Base-by-base conservation (phyloP, 2,888 invertebrate species). In the Chymomyza fuscimana region DNA sequence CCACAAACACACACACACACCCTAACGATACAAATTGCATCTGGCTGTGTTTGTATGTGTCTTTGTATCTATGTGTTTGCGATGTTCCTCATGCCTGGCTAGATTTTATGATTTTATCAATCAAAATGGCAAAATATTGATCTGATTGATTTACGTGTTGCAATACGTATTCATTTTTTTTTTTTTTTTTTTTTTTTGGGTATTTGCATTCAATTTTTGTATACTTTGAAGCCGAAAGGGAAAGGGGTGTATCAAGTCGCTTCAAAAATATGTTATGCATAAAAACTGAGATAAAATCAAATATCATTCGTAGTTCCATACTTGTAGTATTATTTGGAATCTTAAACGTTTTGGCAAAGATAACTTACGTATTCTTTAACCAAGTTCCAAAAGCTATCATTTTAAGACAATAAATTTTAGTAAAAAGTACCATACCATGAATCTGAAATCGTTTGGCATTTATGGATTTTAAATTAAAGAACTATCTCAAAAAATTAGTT, bases 81-180 rank as follows among this genome's bases (percentile, higher is more conserved):
- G 36, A 15, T 58, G 58, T 63, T 19, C 22, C 29, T 36, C 65
- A 65, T 78, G 74, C 74, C 74, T 73, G 72, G 63, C 63, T 61
- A 70, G 80, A 77, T 79, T 81, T 79, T 77, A 72, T 76, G 80
- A 78, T 81, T 82, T 82, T 80, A 80, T 81, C 81, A 81, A 79
- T 80, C 83, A 80, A 77, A 77, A 73, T 68, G 59, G 58, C 67
- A 73, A 76, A 71, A 71, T 79, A 82, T 80, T 75, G 80, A 81
- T 80, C 73, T 77, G 79, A 80, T 80, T 82, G 81, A 82, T 82
- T 82, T 82, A 82, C 76, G 79, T 66, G 61, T 16, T 60, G 76
- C 69, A 69, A 65, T 69, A 60, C 70, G 5, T 36, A 69, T 56
- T 25, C 12, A 50, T 25, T 40, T 70, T 12, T 36, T 62, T 25